These are phyloP conservation scores for Clarias pachynema DNA, from an alignment of 2,797 vertebrate species.

Conservation along the genomic window DNA sequence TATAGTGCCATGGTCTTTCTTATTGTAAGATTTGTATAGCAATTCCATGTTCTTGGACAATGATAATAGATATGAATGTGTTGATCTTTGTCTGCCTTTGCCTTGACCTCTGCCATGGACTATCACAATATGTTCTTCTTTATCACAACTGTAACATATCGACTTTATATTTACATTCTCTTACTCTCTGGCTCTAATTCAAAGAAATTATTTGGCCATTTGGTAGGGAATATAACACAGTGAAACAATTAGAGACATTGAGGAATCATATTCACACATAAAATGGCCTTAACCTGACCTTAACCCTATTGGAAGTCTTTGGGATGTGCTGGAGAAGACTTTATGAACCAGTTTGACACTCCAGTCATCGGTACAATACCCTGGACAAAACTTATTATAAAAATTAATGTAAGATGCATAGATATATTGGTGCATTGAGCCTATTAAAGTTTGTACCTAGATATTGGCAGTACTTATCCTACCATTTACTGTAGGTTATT, in stretches of 20 bases:
- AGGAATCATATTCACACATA: too few species aligned
- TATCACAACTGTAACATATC: background rate
- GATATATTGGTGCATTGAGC: background rate
- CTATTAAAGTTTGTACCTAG: background rate
- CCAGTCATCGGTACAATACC: too few species aligned
- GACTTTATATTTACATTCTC: conserved; percentile 4
- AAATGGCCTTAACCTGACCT: background rate
- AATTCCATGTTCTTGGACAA: background rate
- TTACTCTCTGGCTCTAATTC: conserved; percentile 1
- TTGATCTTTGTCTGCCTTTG: conserved; percentile 11
- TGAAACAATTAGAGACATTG: background rate
- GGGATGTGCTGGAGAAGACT: too few species aligned
- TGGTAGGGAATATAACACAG: background rate
- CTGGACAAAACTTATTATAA: too few species aligned
- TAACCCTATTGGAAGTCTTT: too few species aligned
- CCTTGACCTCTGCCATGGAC: conserved; percentile 9
- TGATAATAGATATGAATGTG: conserved; percentile 15
- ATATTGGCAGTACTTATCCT: background rate
- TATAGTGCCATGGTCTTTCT: background rate
- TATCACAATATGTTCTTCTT: background rate
- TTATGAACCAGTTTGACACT: too few species aligned
- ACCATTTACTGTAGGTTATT: background rate
- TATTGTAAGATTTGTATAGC: background rate
- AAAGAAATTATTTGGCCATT: background rate
- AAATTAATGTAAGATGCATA: background rate